Conservation (phyloP, 1,140 invertebrate genomes). For the Drosophila azteca region DNA sequence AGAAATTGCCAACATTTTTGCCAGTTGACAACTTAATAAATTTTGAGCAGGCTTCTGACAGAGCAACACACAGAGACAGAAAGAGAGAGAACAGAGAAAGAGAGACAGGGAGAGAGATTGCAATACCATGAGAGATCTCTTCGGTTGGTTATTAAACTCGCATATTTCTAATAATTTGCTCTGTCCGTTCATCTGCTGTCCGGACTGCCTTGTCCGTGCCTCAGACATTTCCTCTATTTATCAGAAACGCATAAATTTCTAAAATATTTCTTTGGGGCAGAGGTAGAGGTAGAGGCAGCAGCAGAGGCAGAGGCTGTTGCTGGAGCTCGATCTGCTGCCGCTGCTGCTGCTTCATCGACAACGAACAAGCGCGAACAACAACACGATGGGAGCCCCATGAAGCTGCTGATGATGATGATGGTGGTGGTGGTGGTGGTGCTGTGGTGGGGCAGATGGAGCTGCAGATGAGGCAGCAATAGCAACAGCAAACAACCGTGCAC, state of each 20-base stretch:
- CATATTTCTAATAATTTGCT: conserved; percentile 79
- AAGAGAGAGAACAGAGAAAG: conserved; percentile 2
- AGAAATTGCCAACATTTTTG: conserved; percentile 76
- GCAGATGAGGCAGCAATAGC: conserved; percentile 24
- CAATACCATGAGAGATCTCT: conserved; percentile 39
- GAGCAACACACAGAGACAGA: conserved; percentile 2
- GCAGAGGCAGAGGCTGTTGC: neutral
- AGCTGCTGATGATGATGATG: conserved; percentile 27
- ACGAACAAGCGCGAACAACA: conserved; percentile 42
- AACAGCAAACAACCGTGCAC: conserved; percentile 48
- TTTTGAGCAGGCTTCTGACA: conserved; percentile 49
- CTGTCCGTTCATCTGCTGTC: conserved; percentile 30
- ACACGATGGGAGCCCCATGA: conserved; percentile 24
- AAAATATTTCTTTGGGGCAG: conserved; percentile 63
- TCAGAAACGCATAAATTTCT: conserved; percentile 82
- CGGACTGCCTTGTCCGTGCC: conserved; percentile 13
- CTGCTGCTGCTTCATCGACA: conserved; percentile 39
- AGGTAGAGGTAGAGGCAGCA: neutral
- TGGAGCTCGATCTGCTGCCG: conserved; percentile 1
- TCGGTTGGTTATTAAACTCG: conserved; percentile 76
- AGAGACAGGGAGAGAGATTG: conserved; percentile 9
- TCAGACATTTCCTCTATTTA: conserved; percentile 79
- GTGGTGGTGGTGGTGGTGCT: no score
- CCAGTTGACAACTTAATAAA: conserved; percentile 81
- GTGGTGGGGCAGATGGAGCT: conserved; percentile 14